phyloP scores from a whole-genome alignment of 2,888 invertebrate species.

The Drosophila borealis region DNA sequence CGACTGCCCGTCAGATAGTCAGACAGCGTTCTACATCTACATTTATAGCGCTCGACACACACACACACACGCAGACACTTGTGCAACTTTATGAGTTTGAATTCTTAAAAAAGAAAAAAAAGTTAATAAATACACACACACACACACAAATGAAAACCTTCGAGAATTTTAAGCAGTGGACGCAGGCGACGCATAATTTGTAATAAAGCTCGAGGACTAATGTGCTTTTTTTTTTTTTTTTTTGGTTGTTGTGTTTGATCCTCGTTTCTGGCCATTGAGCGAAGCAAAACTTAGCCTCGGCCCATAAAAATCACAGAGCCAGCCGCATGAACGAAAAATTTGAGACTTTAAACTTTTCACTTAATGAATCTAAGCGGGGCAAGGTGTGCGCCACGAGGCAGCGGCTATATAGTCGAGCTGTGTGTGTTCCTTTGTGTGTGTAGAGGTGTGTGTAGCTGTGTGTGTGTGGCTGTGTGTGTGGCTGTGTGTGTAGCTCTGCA shows the following conservation, averaged over 20 bases:
- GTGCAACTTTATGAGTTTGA: conserved; percentile 64
- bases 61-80: conserved; percentile 46
- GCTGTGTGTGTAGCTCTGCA: conserved; percentile 16
- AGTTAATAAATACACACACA: neutral
- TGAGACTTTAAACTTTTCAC: conserved; percentile 75
- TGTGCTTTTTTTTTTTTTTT: conserved; percentile 47
- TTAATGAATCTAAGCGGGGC: conserved; percentile 76
- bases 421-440: too few relatives aligned
- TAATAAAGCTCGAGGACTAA: conserved; percentile 78
- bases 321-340: conserved; percentile 74
- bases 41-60: conserved; percentile 54
- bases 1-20: conserved; percentile 53
- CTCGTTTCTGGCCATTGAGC: conserved; percentile 42
- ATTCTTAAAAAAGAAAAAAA: conserved; percentile 40
- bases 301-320: conserved; percentile 65
- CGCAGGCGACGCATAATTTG: conserved; percentile 76
- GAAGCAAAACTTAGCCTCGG: conserved; percentile 32
- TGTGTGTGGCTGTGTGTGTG: neutral
- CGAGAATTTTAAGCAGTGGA: conserved; percentile 24
- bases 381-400: conserved; percentile 18
- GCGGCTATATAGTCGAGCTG: neutral
- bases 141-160: conserved; percentile 20
- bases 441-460: neutral
- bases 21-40: conserved; percentile 68
- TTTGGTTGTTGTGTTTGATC: conserved; percentile 5